Conservation (phyloP, 2,888 invertebrate species). For the Sarcophaga carnaria region DNA sequence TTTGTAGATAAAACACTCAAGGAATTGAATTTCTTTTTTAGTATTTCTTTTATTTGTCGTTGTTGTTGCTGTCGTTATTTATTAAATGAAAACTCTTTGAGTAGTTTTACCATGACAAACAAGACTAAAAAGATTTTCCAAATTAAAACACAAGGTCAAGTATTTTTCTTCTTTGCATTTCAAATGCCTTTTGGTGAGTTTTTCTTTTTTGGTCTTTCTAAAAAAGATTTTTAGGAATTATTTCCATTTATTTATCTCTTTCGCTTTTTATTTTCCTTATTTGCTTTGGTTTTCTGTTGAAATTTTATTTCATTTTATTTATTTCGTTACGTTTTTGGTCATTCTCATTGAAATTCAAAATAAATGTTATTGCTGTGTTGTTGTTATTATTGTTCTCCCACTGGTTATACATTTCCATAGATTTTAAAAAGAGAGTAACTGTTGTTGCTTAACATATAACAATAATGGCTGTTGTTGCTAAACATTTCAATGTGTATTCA, state of each 20-base stretch:
- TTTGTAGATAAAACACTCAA: too few relatives aligned
- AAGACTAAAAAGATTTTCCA: not conserved
- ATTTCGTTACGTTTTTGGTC: slow-evolving; percentile 18
- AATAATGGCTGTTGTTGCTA: not conserved
- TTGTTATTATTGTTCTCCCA: not conserved
- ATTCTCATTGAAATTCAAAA: slow-evolving; percentile 50
- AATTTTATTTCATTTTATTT: not conserved
- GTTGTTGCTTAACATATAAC: not conserved
- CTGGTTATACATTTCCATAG: not conserved
- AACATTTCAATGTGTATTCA: not conserved
- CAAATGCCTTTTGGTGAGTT: not conserved
- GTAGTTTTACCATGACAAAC: not conserved
- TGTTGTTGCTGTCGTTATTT: not conserved
- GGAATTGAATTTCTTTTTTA: too few relatives aligned
- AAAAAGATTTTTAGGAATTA: not conserved
- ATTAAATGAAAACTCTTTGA: not conserved
- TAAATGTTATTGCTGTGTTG: slow-evolving; percentile 11
- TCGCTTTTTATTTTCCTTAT: not conserved
- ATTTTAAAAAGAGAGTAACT: not conserved
- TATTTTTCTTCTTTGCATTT: not conserved
- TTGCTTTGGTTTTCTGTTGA: not conserved
- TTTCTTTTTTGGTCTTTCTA: not conserved
- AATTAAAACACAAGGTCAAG: not conserved
- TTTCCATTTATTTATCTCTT: not conserved
- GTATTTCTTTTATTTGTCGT: too few relatives aligned